Conservation (phyloP, 1,140 invertebrate genomes). For the Orius insidiosus region DNA sequence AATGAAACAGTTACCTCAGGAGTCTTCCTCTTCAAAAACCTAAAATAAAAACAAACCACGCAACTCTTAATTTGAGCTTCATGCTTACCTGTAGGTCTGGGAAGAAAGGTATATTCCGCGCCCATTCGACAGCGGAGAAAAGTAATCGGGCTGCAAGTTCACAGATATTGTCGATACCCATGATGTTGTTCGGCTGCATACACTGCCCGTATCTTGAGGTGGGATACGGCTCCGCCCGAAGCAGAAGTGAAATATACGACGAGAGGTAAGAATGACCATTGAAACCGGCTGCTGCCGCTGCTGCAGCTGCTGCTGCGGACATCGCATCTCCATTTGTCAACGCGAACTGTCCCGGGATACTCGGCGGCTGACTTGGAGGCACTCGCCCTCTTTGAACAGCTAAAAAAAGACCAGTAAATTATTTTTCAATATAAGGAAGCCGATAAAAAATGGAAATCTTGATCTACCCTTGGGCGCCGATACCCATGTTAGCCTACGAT, state of each 20-base stretch:
- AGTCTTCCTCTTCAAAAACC: no score
- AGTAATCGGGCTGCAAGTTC: constrained; percentile 86
- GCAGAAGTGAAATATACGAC: constrained; percentile 84
- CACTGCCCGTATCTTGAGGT: constrained; percentile 87
- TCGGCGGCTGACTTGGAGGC: constrained; percentile 71
- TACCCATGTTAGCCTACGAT: no score
- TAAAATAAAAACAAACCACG: background rate
- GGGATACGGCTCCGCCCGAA: constrained; percentile 90
- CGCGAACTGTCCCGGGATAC: constrained; percentile 55
- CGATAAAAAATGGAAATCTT: no score
- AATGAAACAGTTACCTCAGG: constrained; percentile 31
- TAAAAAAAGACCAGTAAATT: no score
- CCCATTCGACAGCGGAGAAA: constrained; percentile 96
- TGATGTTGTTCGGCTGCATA: constrained; percentile 83
- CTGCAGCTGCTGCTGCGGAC: constrained; percentile 37
- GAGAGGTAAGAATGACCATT: constrained; percentile 88
- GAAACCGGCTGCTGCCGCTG: constrained; percentile 44
- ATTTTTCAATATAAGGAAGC: no score
- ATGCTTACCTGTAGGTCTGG: constrained; percentile 68
- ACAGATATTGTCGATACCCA: constrained; percentile 96
- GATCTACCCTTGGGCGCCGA: no score
- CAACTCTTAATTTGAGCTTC: background rate
- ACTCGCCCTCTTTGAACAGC: constrained; percentile 94
- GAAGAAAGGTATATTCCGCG: constrained; percentile 93
- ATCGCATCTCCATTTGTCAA: constrained; percentile 64